Evolutionary conservation across 2,797 vertebrate genomes (phyloP).

Genomic region (Sebastes nivosus): DNA sequence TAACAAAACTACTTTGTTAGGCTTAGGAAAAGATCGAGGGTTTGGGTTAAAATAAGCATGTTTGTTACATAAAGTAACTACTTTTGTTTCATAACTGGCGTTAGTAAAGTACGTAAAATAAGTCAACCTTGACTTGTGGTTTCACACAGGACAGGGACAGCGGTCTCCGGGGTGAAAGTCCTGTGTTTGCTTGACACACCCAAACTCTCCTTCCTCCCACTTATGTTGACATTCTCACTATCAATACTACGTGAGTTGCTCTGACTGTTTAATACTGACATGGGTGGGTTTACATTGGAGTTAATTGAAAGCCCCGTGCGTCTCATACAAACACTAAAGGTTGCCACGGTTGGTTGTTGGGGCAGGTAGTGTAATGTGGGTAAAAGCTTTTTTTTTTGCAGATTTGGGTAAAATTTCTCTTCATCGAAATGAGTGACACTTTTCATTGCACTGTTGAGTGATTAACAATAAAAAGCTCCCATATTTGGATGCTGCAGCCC

Average conservation of each 20-base stretch:
- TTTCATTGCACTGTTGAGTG: background rate
- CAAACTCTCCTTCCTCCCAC: background rate
- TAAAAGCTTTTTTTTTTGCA: background rate
- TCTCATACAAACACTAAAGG: background rate
- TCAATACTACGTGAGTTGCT: background rate
- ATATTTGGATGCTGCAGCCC: background rate
- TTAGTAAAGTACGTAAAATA: too few species aligned
- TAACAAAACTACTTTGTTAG: too few species aligned
- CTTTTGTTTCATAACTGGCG: too few species aligned
- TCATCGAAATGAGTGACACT: background rate
- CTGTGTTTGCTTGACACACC: background rate
- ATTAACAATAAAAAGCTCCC: background rate
- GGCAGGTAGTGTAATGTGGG: background rate
- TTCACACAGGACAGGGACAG: background rate
- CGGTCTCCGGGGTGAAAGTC: background rate
- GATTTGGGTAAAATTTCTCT: background rate
- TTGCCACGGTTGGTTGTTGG: background rate
- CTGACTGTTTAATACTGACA: background rate
- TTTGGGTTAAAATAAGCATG: too few species aligned
- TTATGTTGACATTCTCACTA: background rate
- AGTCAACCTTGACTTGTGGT: too few species aligned
- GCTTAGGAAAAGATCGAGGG: too few species aligned
- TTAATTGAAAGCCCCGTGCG: background rate
- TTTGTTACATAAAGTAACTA: too few species aligned
- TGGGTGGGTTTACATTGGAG: background rate